A percentile compares a stretch with the other conserved stretches of the same genome.
These are phyloP conservation scores for Marmota monax DNA, from an alignment of 2,113 vertebrate species.

Conservation along the genomic window DNA sequence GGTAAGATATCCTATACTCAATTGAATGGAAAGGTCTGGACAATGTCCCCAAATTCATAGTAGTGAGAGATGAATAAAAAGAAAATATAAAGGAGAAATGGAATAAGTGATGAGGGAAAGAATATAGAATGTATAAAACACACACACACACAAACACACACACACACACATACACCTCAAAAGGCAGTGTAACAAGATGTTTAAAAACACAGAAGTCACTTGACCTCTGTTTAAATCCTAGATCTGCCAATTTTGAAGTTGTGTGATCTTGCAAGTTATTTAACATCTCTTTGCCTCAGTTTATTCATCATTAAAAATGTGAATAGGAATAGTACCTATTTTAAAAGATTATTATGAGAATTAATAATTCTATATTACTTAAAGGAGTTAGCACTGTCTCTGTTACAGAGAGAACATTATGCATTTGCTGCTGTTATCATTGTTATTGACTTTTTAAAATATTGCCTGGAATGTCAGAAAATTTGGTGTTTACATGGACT, in stretches of 20 bases:
- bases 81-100: neutral
- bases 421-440: neutral
- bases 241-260: neutral
- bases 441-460: neutral
- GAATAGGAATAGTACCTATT: neutral
- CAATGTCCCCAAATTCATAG: neutral
- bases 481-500: neutral
- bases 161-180: neutral
- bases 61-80: neutral
- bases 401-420: neutral
- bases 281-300: neutral
- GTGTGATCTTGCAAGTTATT: neutral
- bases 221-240: neutral
- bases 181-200: rapidly evolving
- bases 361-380: neutral
- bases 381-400: neutral
- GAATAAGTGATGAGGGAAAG: neutral
- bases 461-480: neutral
- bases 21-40: neutral
- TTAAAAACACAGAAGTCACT: neutral
- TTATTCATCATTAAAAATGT: neutral
- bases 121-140: neutral
- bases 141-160: neutral
- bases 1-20: neutral
- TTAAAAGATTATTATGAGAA: neutral